A percentile compares a stretch with the other conserved stretches of the same genome.
Conservation (phyloP, 2,113 vertebrate genomes). For the Hiodon alosoides region DNA sequence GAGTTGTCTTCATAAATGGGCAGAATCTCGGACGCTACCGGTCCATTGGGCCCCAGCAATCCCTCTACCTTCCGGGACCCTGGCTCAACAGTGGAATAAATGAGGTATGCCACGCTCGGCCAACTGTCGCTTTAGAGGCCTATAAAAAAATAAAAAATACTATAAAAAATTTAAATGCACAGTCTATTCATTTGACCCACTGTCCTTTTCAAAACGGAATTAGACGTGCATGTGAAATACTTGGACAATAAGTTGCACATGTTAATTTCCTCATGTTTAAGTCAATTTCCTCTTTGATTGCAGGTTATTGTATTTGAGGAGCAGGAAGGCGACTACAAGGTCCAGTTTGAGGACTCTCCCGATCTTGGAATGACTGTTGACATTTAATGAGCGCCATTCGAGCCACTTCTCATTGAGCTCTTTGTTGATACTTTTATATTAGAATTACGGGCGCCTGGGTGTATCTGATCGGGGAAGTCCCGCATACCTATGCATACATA, state of each 20-base stretch:
- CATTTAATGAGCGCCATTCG: conserved; percentile 43
- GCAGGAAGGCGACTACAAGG: conserved; percentile 65
- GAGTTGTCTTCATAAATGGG: conserved; percentile 83
- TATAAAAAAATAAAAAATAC: no score
- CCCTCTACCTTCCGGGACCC: conserved; percentile 81
- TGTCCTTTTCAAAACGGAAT: no score
- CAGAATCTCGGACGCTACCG: conserved; percentile 89
- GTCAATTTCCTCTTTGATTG: conserved; percentile 5
- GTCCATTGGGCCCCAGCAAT: conserved; percentile 88
- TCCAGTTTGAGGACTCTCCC: conserved; percentile 72
- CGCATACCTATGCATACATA: no score
- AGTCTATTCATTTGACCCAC: background rate
- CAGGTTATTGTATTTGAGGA: conserved; percentile 88
- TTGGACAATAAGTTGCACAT: no score
- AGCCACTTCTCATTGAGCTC: background rate
- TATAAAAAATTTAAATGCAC: background rate
- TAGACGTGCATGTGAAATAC: background rate
- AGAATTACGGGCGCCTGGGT: background rate
- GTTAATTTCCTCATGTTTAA: background rate
- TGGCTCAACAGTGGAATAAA: conserved; percentile 79
- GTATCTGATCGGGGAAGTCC: no score
- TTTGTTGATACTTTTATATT: background rate
- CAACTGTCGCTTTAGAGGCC: no score
- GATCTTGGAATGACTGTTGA: conserved; percentile 73
- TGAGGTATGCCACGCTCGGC: conserved; percentile 60